Percentiles rank a stretch among this genome's conserved stretches.
Conservation (phyloP, 2,797 vertebrate species). For the Echeneis naucrates region DNA sequence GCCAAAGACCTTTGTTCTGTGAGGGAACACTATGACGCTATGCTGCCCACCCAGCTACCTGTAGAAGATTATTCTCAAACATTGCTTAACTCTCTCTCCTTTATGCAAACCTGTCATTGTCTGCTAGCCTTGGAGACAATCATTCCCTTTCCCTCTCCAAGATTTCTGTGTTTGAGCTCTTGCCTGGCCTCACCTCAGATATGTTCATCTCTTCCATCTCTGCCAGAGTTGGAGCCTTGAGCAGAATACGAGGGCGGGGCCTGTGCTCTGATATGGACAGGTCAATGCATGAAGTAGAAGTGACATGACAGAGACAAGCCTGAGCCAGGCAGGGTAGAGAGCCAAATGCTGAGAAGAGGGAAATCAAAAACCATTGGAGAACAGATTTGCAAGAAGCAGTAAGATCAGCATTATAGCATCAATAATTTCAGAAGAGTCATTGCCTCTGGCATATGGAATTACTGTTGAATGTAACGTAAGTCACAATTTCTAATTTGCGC, state of each 20-base stretch:
- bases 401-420: constrained; percentile 8
- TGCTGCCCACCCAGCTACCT: no score
- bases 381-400: background rate
- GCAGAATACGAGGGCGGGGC: constrained; percentile 87
- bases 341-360: constrained; percentile 86
- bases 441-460: no score
- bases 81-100: background rate
- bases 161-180: background rate
- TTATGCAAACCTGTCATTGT: constrained; percentile 3
- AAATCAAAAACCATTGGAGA: constrained; percentile 9
- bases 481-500: no score
- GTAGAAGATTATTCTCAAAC: background rate
- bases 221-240: constrained; percentile 94
- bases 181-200: constrained; percentile 85
- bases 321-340: constrained; percentile 93
- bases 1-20: no score
- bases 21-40: no score
- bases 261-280: constrained; percentile 80
- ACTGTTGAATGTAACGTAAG: no score
- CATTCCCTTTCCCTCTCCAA: background rate
- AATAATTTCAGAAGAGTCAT: no score
- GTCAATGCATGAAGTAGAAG: constrained; percentile 93
- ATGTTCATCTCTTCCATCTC: constrained; percentile 98
- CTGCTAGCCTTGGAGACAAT: background rate
- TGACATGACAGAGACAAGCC: constrained; percentile 83